Base-by-base conservation (phyloP, 2,888 invertebrate species). In the Drosophila barbarae region DNA sequence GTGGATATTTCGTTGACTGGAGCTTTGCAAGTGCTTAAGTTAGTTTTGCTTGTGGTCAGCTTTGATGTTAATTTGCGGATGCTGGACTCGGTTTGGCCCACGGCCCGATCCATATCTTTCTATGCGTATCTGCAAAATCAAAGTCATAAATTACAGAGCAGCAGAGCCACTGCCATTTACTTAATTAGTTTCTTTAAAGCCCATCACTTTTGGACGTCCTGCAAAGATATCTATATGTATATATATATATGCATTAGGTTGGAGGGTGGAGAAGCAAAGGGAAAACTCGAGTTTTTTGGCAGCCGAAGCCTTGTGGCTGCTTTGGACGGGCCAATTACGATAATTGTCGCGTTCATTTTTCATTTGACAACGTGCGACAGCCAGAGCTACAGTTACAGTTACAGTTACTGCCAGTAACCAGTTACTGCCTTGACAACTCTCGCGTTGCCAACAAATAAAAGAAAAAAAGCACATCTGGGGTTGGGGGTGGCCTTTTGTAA, bases 321-420 rank as follows among this genome's bases (percentile, higher is more conserved):
- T 60, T 49, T 35, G 70, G 60, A 54, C 71, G 55, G 44, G 59
- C 39, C 80, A 86, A 86, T 84, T 80, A 86, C 74, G 71, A 77
- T 84, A 85, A 86, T 84, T 83, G 85, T 80, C 60, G 72, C 80
- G 73, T 77, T 83, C 74, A 80, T 84, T 86, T 82, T 80, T 83
- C 84, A 83, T 86, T 85, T 76, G 77, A 77, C 82, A 77, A 63
- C 66, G 59, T 64, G 58, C 64, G 65, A 70, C 65, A 56, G 55
- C 55, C 21, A 30, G 21, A 67, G 55, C 30, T 30, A 21, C 55
- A 72, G 61, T 51, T 38, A 34, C 60, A 50, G 58, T 73, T 67
- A 57, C 66, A 61, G 57, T 42, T 47, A 50, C 59, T 34, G 55
- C 44, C 77, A 59, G 56, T 66, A 47, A 47, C 55, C 61, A 42